A percentile compares a stretch with the other conserved stretches of the same genome.
These are phyloP conservation scores for Melieria picta DNA, from an alignment of 2,888 invertebrate genomes.

Conservation along the genomic window DNA sequence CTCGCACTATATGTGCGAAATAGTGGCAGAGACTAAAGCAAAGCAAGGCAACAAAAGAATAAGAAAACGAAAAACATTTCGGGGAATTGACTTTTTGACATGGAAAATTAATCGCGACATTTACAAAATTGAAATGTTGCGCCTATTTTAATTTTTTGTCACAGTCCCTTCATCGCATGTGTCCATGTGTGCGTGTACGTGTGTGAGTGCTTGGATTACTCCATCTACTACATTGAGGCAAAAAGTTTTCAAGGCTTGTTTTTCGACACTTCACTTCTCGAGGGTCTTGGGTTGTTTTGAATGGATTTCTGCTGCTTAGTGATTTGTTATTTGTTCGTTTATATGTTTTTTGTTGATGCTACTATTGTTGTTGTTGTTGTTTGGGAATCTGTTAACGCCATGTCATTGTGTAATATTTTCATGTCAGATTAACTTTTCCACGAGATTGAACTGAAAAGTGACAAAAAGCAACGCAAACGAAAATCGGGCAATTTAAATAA, in stretches of 20 bases:
- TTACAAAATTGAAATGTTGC: constrained; percentile 30
- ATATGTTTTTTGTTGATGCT: neutral
- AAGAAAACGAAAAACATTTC: constrained; percentile 1
- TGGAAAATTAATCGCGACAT: constrained; percentile 28
- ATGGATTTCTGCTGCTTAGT: neutral
- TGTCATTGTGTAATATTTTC: constrained; percentile 26
- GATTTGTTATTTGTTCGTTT: neutral
- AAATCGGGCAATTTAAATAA: neutral
- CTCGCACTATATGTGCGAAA: too few species aligned
- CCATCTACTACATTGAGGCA: too few species aligned
- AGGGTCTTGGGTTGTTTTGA: neutral
- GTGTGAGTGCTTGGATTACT: too few species aligned
- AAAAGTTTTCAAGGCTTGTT: too few species aligned
- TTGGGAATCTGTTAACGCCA: constrained; percentile 17
- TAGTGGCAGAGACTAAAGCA: neutral
- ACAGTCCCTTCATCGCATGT: neutral
- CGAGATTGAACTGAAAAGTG: constrained; percentile 23
- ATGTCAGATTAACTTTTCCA: constrained; percentile 31
- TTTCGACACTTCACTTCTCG: neutral
- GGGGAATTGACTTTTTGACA: constrained; percentile 26
- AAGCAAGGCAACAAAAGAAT: neutral
- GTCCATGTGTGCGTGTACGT: too few species aligned
- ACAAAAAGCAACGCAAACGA: neutral
- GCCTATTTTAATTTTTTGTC: constrained; percentile 14
- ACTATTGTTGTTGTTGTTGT: neutral